Evolutionary conservation across 2,888 invertebrate species (phyloP), one percentile per base, ranked within the genome.

Genomic region (Pardosa pseudoannulata): DNA sequence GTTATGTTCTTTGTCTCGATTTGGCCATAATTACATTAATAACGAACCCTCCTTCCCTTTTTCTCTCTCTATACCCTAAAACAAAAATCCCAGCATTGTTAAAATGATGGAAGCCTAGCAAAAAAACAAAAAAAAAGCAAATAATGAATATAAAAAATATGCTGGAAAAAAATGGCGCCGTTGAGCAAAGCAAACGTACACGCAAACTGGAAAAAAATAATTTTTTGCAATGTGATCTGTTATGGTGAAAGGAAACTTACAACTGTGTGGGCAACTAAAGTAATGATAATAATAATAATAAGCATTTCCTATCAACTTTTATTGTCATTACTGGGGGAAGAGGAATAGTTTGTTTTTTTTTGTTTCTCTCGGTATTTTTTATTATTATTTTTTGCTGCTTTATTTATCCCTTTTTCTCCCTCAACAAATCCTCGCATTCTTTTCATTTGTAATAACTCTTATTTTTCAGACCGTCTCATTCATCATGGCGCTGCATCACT

Each of bases 251-350:
- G 78, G 62, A 78, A 85, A 85, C 67, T 29, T 72, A 83, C 82
- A 72, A 83, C 76, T 65, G 72, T 41, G 41, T 50, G 41, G 67
- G 76, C 28, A 76, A 78, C 67, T 65, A 82, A 70, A 75, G 70
- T 75, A 41, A 73, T 71, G 41, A 71, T 81, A 82, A 85, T 68
- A 68, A 68, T 68, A 68, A 36, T 85, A 85, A 85, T 85, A 85
- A 85, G 83, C 78, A 85, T 85, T 85, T 67, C 83, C 83, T 85
- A 85, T 85, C 83, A 85, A 85, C 72, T 78, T 85, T 85, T 85
- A 85, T 78, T 76, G 72, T 73, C 78, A 65, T 78, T 85, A 70
- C 72, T 73, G 78, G 67, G 70, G 70, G 76, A 64, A 29, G 50
- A 72, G 36, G 31, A 65, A 71, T 79, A 64, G 79, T 79, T 79